Percentiles rank a stretch among this genome's conserved stretches.
These are phyloP conservation scores for Gymnopithys bicolor DNA, from an alignment of 2,797 vertebrate genomes.

Conservation along the genomic window DNA sequence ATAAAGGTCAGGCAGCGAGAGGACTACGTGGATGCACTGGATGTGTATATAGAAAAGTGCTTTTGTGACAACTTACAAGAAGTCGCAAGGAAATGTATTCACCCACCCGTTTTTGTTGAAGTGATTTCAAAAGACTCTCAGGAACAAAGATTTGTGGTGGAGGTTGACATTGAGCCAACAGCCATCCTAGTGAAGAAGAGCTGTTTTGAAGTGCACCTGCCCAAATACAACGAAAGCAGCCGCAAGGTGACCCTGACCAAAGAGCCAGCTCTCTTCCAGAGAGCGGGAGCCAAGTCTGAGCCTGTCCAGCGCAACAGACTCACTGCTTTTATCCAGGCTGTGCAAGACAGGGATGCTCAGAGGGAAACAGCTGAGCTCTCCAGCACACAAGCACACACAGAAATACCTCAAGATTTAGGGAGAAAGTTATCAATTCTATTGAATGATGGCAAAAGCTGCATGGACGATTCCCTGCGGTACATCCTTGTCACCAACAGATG, in stretches of 20 bases:
- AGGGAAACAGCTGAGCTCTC: constrained; percentile 80
- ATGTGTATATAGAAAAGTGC: constrained; percentile 78
- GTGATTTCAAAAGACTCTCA: constrained; percentile 74
- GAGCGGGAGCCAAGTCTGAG: constrained; percentile 82
- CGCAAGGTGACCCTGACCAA: constrained; percentile 79
- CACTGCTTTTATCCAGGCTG: constrained; percentile 70
- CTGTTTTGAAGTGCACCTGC: constrained; percentile 77
- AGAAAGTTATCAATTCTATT: constrained; percentile 79
- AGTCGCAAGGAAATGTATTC: constrained; percentile 79
- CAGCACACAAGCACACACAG: neutral
- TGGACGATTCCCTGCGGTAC: constrained; percentile 81
- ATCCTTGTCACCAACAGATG: constrained; percentile 85
- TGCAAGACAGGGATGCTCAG: constrained; percentile 72
- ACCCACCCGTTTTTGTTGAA: constrained; percentile 83
- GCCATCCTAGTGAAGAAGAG: constrained; percentile 69
- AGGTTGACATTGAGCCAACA: constrained; percentile 83
- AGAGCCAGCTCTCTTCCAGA: constrained; percentile 56
- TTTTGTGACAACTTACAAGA: constrained; percentile 65
- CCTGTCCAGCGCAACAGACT: constrained; percentile 54
- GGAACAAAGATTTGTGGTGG: constrained; percentile 81
- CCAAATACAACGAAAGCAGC: constrained; percentile 77
- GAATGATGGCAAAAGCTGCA: constrained; percentile 81
- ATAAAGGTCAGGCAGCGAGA: constrained; percentile 76
- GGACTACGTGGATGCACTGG: constrained; percentile 80
- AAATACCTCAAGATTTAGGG: constrained; percentile 74